Conservation (phyloP, 2,888 invertebrate species). For the Rosalia funebris region DNA sequence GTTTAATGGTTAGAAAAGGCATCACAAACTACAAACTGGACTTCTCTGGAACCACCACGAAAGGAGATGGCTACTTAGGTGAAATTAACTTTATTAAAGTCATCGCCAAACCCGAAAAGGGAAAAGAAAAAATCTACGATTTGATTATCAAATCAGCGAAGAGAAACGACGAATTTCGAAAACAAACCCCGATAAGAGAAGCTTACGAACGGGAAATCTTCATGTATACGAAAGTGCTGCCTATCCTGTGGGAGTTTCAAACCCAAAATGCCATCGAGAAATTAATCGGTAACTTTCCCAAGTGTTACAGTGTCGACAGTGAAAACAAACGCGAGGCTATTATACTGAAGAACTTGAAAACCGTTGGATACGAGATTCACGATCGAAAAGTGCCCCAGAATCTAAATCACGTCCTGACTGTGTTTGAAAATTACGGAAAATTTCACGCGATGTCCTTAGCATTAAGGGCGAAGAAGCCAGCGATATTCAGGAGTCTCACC, state of each 20-base stretch:
- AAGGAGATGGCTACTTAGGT: constrained; percentile 50
- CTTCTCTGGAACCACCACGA: constrained; percentile 41
- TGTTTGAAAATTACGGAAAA: constrained; percentile 44
- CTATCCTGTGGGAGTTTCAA: constrained; percentile 42
- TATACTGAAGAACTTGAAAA: constrained; percentile 49
- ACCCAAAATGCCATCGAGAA: constrained; percentile 30
- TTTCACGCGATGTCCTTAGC: constrained; percentile 49
- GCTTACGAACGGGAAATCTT: constrained; percentile 42
- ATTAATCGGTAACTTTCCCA: constrained; percentile 40
- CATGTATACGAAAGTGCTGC: constrained; percentile 47
- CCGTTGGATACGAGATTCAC: constrained; percentile 46
- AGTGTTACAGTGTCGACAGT: constrained; percentile 46
- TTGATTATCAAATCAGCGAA: constrained; percentile 50
- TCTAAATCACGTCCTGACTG: constrained; percentile 46
- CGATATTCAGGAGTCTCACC: constrained; percentile 41
- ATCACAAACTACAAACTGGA: constrained; percentile 37
- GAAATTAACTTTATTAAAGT: constrained; percentile 49
- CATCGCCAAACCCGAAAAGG: constrained; percentile 19
- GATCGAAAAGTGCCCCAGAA: constrained; percentile 49
- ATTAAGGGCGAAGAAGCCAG: constrained; percentile 40
- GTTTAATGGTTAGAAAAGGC: constrained; percentile 40
- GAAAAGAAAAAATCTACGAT: constrained; percentile 36
- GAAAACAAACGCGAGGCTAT: constrained; percentile 47
- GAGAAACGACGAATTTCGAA: constrained; percentile 42
- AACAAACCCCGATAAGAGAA: constrained; percentile 42